Evolutionary conservation across 2,113 vertebrate genomes (phyloP), one percentile per base, ranked within the genome.

Genomic region (Bubo bubo): DNA sequence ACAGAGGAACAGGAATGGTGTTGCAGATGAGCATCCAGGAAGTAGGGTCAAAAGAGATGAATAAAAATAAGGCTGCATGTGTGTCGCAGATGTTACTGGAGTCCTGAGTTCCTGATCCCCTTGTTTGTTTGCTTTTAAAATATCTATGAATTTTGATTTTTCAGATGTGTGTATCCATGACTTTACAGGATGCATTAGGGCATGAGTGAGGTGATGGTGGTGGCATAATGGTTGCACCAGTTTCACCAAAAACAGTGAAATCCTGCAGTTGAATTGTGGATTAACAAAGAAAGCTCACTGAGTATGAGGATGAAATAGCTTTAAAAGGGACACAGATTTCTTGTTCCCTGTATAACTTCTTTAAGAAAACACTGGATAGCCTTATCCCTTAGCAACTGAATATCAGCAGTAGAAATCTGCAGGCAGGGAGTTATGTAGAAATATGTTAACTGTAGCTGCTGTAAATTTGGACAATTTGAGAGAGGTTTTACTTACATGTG

Each of bases 111-210:
- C 86, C 60, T 83, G 79, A 95, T 95, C 81, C 76, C 35, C 34
- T 74, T 94, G 86, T 93, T 97, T 98, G 77, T 96, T 98, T 97
- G 76, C 66, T 95, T 95, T 97, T 94, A 52, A 95, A 94, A 85
- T 83, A 97, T 89, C 79, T 73, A 32, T 50, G 49, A 37, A 49
- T 93, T 94, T 86, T 49, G 28, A 79, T 74, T 93, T 84, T 91
- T 84, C 17, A 84, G 79, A 59, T 79, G 32, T 84, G 23, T n/a
- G 23, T 71, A 79, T 71, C 45, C 62, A 8, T 39, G 52, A 60
- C 45, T 91, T 82, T 63, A 43, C 79, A 66, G 66, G 64, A 58
- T 52, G 20, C 41, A 37, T 3, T 4, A 80, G n/a, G 16, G 50
- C 55, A 66, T 18, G 12, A 59, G 47, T 24, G n/a, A 87, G 27